Base-by-base conservation (phyloP, 2,888 invertebrate species). In the Brenthis daphne region DNA sequence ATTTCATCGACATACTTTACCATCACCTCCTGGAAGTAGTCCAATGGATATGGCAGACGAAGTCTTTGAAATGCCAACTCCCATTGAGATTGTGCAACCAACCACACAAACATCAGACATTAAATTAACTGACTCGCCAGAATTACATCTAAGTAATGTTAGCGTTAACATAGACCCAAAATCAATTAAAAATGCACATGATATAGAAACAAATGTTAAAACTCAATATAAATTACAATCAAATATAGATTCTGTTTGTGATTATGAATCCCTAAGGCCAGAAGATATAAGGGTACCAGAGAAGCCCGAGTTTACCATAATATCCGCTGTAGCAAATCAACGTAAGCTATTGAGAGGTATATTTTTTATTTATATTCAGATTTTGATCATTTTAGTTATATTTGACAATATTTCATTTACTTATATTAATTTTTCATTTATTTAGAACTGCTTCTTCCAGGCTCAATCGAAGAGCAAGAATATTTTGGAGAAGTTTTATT, bases 1-100 rank as follows among this genome's bases (percentile, higher is more conserved):
- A 72, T 97, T 97, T 91, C 96, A 97, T 88, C 93, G 96, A 72
- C 96, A 97, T 85, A 97, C 97, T 66, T 93, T 97, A 82, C 96
- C 96, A 76, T 97, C 97, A 79, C 97, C 97, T 72, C 96, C 97
- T 72, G 83, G 88, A 72, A 94, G 94, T 82, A 92, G 85, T 0
- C 85, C 88, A 3, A 80, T 83, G 11, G 90, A 91, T 75, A 77
- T 80, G 14, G 82, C 81, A 75, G 80, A 79, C 66, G 86, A 86
- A 53, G 83, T 89, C 51, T 92, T 92, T 69, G 78, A 81, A 74
- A 82, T 89, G 77, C 91, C 82, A 67, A 76, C 84, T 64, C 81
- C 85, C 71, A 79, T 83, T 14, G 77, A 61, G 64, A 64, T 70
- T 50, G 50, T 60, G 16, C 60, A 65, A 37, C 54, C 73, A 63